Base-by-base conservation (phyloP, 2,797 vertebrate genomes). In the Lagocephalus sceleratus region DNA sequence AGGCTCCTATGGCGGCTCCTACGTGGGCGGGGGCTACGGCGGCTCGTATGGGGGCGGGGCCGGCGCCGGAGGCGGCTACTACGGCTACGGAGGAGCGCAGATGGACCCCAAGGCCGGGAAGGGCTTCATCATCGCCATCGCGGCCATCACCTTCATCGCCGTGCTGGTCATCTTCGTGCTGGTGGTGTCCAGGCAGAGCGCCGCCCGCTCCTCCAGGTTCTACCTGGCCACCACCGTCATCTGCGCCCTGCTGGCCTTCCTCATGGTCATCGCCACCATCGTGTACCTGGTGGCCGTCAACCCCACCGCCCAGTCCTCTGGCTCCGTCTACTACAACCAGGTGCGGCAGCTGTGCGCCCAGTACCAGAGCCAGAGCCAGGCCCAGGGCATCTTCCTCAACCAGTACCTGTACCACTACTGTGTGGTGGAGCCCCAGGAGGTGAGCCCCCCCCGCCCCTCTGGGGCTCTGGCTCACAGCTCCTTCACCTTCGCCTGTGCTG, bases 321-420 rank as follows among this genome's bases (percentile, higher is more conserved):
- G 94, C 2, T 94, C 95, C 1, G 19, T 92, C 0, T 91, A 88
- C 51, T 92, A 93, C 70, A 92, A 60, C 72, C 93, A 94, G 49
- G 73, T 97, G 44, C 54, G 79, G 29, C 82, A 90, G 59, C 63
- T 97, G 65, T 97, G 95, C 82, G 86, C 88, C 47, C 94, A 96
- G 77, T 96, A 90, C 73, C 90, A 94, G 68, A 90, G 59, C 55
- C 87, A 90, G 78, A 66, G 75, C 20, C 84, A 90, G 66, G 68
- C 68, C 12, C 79, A 91, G 29, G 92, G 90, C 11, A 63, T 95
- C 81, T 92, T 92, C 60, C 45, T 94, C 73, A 95, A 95, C 87
- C 94, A 95, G 22, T 97, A 96, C 75, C 83, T 96, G 32, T 97
- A 97, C 84, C 94, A 95, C 70, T 97, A 95, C 84, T 97, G 95